Evolutionary conservation across 1,140 invertebrate species (phyloP).

Genomic region (Gonatopus flavifemur): DNA sequence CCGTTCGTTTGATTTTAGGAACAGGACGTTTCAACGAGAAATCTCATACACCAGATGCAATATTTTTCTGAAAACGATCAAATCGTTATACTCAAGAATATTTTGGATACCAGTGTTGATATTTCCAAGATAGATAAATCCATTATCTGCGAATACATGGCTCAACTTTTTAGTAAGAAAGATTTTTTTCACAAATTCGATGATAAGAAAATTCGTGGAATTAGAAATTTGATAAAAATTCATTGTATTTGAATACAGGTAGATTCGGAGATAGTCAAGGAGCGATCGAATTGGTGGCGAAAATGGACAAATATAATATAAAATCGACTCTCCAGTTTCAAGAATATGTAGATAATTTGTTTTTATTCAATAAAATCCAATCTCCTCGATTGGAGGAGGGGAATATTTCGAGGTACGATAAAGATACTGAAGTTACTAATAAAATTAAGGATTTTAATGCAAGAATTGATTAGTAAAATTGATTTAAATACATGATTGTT

Average conservation of each 20-base stretch:
- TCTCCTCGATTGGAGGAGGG: no score
- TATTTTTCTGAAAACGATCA: constrained; percentile 33
- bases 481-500: no score
- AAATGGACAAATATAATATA: constrained; percentile 54
- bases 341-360: no score
- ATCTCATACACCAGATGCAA: background rate
- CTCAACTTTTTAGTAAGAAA: constrained; percentile 60
- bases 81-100: constrained; percentile 4
- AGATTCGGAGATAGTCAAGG: constrained; percentile 48
- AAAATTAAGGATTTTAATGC: no score
- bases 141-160: constrained; percentile 53
- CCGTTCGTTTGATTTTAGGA: no score
- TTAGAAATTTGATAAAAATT: constrained; percentile 4
- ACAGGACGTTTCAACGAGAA: constrained; percentile 45
- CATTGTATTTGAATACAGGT: constrained; percentile 45
- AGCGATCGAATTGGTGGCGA: constrained; percentile 49
- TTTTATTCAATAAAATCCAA: no score
- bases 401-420: no score
- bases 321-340: constrained; percentile 47
- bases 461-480: no score
- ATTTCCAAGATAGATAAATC: constrained; percentile 40
- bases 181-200: constrained; percentile 7
- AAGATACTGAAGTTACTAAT: no score
- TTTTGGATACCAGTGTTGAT: constrained; percentile 41
- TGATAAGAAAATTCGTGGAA: background rate